phyloP scores from a whole-genome alignment of 2,888 invertebrate species.

The Ametastegia equiseti region DNA sequence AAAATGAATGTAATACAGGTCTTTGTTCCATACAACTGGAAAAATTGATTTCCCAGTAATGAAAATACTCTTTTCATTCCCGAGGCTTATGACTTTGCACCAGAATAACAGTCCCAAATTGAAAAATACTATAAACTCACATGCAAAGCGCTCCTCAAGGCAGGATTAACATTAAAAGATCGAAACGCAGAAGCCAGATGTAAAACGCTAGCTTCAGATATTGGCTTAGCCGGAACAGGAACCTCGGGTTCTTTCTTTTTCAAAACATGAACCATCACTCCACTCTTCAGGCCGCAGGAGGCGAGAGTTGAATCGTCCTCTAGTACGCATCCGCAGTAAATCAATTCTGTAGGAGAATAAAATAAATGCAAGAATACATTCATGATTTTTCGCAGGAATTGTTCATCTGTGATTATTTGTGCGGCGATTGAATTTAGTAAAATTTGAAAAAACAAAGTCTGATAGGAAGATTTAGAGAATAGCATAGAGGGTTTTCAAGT shows the following conservation, averaged over 20 bases:
- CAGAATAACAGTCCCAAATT: background rate
- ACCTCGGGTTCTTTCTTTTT: conserved; percentile 72
- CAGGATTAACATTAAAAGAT: conserved; percentile 80
- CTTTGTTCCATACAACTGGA: background rate
- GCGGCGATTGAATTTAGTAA: too few relatives aligned
- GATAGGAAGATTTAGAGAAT: background rate
- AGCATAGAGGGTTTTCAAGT: too few relatives aligned
- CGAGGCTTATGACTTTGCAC: background rate
- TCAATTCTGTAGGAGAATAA: conserved; percentile 80
- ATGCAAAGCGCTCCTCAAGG: conserved; percentile 83
- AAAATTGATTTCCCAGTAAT: background rate
- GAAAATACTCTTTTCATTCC: background rate
- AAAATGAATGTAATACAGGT: conserved; percentile 28
- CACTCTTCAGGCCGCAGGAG: conserved; percentile 80
- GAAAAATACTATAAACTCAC: conserved; percentile 71
- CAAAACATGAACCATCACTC: conserved; percentile 79
- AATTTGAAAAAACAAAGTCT: background rate
- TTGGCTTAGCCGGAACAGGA: conserved; percentile 75
- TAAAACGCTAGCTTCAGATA: conserved; percentile 80
- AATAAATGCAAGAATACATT: too few relatives aligned
- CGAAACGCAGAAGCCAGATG: conserved; percentile 82
- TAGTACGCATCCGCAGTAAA: conserved; percentile 85
- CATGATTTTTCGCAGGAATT: background rate
- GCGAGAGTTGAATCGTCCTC: conserved; percentile 81
- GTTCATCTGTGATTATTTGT: too few relatives aligned